Evolutionary conservation across 2,888 invertebrate genomes (phyloP), one percentile per base, ranked within the genome.

Genomic region (Odontothrips loti): DNA sequence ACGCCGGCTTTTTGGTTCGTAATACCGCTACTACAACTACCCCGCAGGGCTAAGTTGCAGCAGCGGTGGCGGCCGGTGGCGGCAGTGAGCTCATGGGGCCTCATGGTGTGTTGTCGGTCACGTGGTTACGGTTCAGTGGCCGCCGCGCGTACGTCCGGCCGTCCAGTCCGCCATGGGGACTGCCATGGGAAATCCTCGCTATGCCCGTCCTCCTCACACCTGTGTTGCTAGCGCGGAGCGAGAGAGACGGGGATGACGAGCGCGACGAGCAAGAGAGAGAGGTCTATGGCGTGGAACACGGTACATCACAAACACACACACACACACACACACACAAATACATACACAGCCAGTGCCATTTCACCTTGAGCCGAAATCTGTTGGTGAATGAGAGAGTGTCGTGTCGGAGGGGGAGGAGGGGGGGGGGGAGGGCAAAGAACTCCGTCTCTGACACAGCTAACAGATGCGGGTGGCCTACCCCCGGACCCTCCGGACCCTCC

Each of bases 101-200:
- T n/a, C n/a, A 23, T 23, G 8, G 68, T 0, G 68, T 10, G 8
- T 75, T 75, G 68, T 75, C 68, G 27, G 68, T 75, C 68, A 75
- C 68, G 27, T 23, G 23, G 68, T 27, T 27, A 27, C 68, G 68
- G 68, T 75, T 75, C 68, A 75, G 68, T 27, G 68, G 68, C 68
- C 68, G 34, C 34, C 34, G 34, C 34, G 58, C 17, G 58, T 43
- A 2, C 34, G 34, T 2, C 20, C 58, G 58, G 58, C 58, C 6
- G 58, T 20, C 58, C 58, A 1, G 58, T 20, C 15, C 17, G 58
- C 34, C 34, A 43, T 43, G 34, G 34, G 34, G 34, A 6, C 34
- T 43, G 34, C n/a, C 58, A 58, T 58, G 20, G n/a, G 20, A n/a
- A 58, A n/a, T 17, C n/a, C 58, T 58, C 58, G 17, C 58, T 17